Base-by-base conservation (phyloP, 2,797 vertebrate species). In the Pseudopleuronectes americanus region DNA sequence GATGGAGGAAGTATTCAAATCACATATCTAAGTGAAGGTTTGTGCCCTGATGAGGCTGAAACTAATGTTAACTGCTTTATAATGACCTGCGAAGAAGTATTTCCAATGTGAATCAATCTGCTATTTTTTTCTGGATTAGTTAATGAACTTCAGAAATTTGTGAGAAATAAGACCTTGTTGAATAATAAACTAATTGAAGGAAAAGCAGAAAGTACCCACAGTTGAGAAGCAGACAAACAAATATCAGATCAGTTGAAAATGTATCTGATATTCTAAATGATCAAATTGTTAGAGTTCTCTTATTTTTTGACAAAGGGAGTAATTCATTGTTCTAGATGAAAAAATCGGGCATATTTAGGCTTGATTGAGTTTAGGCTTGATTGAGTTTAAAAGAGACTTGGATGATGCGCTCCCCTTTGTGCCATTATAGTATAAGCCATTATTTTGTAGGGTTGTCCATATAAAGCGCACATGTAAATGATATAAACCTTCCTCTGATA, bases 401-500 rank as follows among this genome's bases (percentile, higher is more conserved):
- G 14, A 19, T 45, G 43, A 16, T 19, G 6, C 3, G 13, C 16
- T 45, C 4, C 19, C 14, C 43, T 45, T 5, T 6, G 16, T 45
- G 43, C 43, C 4, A 16, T 19, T 45, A 6, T 45, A 7, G 2
- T 45, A 38, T 4, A n/a, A n/a, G n/a, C n/a, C n/a, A n/a, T n/a
- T n/a, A n/a, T 38, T 38, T 38, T 38, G 36, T 38, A 38, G 12
- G 13, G 36, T 38, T 38, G 36, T 38, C 0, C 14, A 45, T 16
- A 65, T 48, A 41, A 74, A 79, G 22, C 49, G 21, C 19, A 21
- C 71, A 80, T 71, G 64, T 71, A 78, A 79, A 84, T 84, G 8
- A 64, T 56, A 63, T 16, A 48, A 70, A 45, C 4, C 45, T 3
- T 85, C 80, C 69, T 76, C 75, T 80, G 85, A 82, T 86, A 60